Evolutionary conservation across 2,113 vertebrate genomes (phyloP).

Genomic region (Halcyon malimbica): DNA sequence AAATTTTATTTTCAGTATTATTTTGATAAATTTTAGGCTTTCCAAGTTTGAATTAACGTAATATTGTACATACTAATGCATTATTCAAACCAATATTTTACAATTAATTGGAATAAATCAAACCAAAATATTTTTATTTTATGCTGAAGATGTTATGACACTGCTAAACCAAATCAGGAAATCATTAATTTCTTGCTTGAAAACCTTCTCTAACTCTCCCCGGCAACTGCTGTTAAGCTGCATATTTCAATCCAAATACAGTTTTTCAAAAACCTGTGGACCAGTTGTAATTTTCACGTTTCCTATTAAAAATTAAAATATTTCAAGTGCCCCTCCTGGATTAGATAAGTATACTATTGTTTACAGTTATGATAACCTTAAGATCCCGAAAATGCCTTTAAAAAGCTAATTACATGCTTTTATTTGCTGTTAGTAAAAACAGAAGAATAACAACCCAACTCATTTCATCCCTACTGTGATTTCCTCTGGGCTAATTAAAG

Average conservation of each 20-base stretch:
- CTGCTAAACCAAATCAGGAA: neutral
- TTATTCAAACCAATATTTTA: neutral
- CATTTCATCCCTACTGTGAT: conserved; percentile 64
- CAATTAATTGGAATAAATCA: neutral
- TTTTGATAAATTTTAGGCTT: neutral
- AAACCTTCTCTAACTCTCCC: neutral
- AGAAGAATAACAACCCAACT: conserved; percentile 67
- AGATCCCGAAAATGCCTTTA: conserved; percentile 4
- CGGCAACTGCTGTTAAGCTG: neutral
- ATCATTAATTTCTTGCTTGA: neutral
- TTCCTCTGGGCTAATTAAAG: conserved; percentile 76
- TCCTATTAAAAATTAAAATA: neutral
- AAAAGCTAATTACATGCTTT: conserved; percentile 63
- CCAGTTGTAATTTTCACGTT: neutral
- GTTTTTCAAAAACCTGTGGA: neutral
- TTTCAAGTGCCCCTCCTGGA: neutral
- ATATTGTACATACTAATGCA: neutral
- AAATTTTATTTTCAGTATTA: neutral
- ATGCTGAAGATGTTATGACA: neutral
- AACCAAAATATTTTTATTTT: neutral
- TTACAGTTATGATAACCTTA: conserved; percentile 50
- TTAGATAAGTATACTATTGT: conserved; percentile 36
- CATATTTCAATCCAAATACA: neutral
- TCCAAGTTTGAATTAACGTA: neutral
- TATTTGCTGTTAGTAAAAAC: conserved; percentile 62